A percentile compares a stretch with the other conserved stretches of the same genome.
Evolutionary conservation across 2,888 invertebrate species (phyloP).

Genomic region (Biston betularia): DNA sequence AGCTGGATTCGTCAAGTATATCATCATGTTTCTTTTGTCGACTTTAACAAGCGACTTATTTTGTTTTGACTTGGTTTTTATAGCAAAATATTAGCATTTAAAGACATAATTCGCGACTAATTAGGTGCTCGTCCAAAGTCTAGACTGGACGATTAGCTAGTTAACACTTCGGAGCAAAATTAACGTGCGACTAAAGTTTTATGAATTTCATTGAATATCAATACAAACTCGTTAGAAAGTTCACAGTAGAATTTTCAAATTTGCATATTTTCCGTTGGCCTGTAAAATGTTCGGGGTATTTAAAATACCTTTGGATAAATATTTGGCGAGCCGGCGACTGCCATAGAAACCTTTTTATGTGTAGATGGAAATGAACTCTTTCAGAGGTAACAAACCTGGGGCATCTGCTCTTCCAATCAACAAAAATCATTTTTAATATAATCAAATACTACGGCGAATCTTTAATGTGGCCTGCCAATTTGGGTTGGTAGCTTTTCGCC

Average conservation of each 20-base stretch:
- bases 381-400: not conserved
- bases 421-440: not conserved
- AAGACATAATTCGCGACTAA: slow-evolving; percentile 19
- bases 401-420: not conserved
- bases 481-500: too few species aligned
- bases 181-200: slow-evolving; percentile 29
- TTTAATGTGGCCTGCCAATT: not conserved
- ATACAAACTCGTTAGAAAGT: slow-evolving; percentile 34
- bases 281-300: slow-evolving; percentile 27
- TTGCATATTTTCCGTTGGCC: slow-evolving; percentile 33
- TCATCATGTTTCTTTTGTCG: not conserved
- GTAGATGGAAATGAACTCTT: not conserved
- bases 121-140: slow-evolving; percentile 17
- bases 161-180: slow-evolving; percentile 26
- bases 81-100: not conserved
- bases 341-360: slow-evolving; percentile 17
- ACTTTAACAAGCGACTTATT: not conserved
- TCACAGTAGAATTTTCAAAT: slow-evolving; percentile 29
- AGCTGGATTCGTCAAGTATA: not conserved
- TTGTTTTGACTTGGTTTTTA: not conserved
- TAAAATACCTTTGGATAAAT: slow-evolving; percentile 31
- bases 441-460: not conserved
- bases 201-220: slow-evolving; percentile 40
- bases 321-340: slow-evolving; percentile 25
- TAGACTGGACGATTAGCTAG: slow-evolving; percentile 33